These are phyloP conservation scores for Parazoanthus swiftii DNA, from an alignment of 92 coral and sea anemone genomes.

Conservation along the genomic window DNA sequence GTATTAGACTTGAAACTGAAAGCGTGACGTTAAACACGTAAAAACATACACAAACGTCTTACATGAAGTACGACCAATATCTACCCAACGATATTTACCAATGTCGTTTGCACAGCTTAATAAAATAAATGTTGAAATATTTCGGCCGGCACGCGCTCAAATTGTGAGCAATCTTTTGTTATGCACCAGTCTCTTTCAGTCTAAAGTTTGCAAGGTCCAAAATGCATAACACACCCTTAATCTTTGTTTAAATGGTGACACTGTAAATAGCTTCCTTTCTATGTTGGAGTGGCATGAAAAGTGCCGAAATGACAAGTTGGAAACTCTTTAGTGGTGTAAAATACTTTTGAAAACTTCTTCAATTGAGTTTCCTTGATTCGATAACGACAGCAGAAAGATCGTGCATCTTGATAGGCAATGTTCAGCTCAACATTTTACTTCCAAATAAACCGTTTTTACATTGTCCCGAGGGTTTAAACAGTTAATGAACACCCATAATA, in stretches of 20 bases:
- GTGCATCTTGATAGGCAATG: not conserved
- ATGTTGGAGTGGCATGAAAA: not conserved
- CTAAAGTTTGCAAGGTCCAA: not conserved
- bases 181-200: not conserved
- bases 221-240: not conserved
- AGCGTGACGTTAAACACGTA: not conserved
- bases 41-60: not conserved
- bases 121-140: not conserved
- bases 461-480: constrained; percentile 6
- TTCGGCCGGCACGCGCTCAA: not conserved
- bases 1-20: not conserved
- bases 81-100: not conserved
- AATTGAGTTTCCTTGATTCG: not conserved
- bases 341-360: not conserved
- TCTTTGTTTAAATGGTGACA: not conserved
- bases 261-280: not conserved
- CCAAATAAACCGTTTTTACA: not conserved
- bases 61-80: not conserved
- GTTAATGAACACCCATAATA: constrained; percentile 1
- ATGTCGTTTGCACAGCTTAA: not conserved
- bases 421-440: not conserved
- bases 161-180: not conserved
- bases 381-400: not conserved
- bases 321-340: not conserved
- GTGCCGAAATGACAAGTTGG: not conserved